Evolutionary conservation across 1,140 invertebrate genomes (phyloP).

Genomic region (Drosophila willistoni): DNA sequence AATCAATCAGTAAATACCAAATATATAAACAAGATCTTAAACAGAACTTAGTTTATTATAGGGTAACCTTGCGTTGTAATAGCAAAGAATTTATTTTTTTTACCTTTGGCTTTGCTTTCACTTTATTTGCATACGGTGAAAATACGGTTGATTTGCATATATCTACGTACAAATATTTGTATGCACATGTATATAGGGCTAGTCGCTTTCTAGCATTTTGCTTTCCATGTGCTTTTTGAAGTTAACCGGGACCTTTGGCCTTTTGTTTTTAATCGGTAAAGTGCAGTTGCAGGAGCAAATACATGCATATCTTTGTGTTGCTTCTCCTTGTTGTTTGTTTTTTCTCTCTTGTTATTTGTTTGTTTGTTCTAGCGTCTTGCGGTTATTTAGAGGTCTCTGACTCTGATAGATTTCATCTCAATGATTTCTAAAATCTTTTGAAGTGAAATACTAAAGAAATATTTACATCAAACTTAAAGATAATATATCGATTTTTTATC

Average conservation of each 20-base stretch:
- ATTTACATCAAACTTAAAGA: neutral
- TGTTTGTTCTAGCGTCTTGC: neutral
- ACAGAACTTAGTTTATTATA: neutral
- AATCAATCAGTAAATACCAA: too few relatives aligned
- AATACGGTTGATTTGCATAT: slow-evolving; percentile 16
- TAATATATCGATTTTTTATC: neutral
- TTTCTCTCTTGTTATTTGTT: too few relatives aligned
- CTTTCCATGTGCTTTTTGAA: slow-evolving; percentile 14
- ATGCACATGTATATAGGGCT: neutral
- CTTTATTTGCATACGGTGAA: slow-evolving; percentile 15
- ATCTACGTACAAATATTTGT: too few relatives aligned
- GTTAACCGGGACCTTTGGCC: slow-evolving; percentile 13
- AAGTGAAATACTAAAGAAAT: neutral
- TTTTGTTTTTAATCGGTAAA: slow-evolving; percentile 61
- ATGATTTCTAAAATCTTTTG: neutral
- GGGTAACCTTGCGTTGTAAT: neutral
- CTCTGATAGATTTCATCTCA: slow-evolving; percentile 2
- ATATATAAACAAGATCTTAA: too few relatives aligned
- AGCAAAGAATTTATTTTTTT: neutral
- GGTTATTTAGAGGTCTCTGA: neutral
- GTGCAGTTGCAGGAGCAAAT: slow-evolving; percentile 30
- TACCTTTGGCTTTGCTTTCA: slow-evolving; percentile 10
- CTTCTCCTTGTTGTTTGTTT: neutral
- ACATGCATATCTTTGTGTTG: neutral
- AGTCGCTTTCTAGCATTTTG: neutral